Evolutionary conservation across 1,140 invertebrate species (phyloP).

Genomic region (Cylas formicarius): DNA sequence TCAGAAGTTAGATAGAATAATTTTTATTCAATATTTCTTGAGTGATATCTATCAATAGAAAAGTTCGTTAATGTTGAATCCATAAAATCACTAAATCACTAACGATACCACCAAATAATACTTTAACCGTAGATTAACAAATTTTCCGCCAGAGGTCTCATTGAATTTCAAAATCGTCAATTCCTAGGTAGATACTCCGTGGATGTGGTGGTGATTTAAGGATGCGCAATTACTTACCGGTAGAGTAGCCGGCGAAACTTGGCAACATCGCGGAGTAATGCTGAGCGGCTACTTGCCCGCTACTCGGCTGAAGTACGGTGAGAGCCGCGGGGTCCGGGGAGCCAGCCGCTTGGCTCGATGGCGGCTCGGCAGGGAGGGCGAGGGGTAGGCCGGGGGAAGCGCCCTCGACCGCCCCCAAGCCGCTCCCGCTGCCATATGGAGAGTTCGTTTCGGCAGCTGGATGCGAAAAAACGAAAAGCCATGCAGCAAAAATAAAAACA

Average conservation of each 20-base stretch:
- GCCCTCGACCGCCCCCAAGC: conserved; percentile 45
- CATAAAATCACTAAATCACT: too few relatives aligned
- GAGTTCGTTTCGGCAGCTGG: conserved; percentile 49
- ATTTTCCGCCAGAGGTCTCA: too few relatives aligned
- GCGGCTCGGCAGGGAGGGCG: conserved; percentile 51
- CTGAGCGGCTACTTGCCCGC: conserved; percentile 31
- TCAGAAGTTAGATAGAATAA: too few relatives aligned
- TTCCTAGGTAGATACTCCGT: too few relatives aligned
- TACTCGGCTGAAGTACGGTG: conserved; percentile 50
- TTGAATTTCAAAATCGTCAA: too few relatives aligned
- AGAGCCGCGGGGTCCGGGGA: conserved; percentile 49
- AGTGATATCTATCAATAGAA: too few relatives aligned
- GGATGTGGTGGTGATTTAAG: conserved; percentile 1
- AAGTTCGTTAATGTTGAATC: too few relatives aligned
- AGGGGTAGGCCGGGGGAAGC: conserved; percentile 46
- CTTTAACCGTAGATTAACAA: too few relatives aligned
- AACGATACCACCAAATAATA: too few relatives aligned
- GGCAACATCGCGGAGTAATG: conserved; percentile 59
- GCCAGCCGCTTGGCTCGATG: conserved; percentile 44
- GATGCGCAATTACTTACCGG: conserved; percentile 54
- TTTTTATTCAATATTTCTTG: too few relatives aligned
- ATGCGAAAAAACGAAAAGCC: conserved; percentile 34
- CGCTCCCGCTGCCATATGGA: conserved; percentile 49
- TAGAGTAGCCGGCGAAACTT: conserved; percentile 59
- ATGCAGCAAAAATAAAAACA: conserved; percentile 22